Conservation (phyloP, 2,888 invertebrate genomes). For the Deroplatys truncata region DNA sequence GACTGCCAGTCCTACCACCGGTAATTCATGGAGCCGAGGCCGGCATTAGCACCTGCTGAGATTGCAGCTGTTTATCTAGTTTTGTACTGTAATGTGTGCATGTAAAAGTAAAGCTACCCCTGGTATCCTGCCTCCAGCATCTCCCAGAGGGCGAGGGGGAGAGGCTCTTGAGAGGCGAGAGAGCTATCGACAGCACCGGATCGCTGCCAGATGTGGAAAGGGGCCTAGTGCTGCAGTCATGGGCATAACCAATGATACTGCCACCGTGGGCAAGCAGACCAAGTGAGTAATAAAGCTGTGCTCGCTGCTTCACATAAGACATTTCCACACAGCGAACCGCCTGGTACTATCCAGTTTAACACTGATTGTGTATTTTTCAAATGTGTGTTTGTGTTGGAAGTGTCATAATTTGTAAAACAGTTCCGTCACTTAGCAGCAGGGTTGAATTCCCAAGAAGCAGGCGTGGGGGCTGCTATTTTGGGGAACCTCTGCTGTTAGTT, state of each 20-base stretch:
- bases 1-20: constrained; percentile 46
- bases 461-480: constrained; percentile 19
- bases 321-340: neutral
- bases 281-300: constrained; percentile 44
- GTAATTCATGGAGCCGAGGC: constrained; percentile 34
- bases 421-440: constrained; percentile 22
- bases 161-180: constrained; percentile 36
- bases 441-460: constrained; percentile 8
- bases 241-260: constrained; percentile 42
- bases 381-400: constrained; percentile 49
- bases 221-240: constrained; percentile 41
- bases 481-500: neutral
- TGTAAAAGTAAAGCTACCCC: constrained; percentile 7
- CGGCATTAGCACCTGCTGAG: constrained; percentile 4
- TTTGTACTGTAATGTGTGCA: constrained; percentile 5
- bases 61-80: neutral
- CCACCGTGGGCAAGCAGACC: constrained; percentile 43
- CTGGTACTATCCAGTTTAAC: neutral
- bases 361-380: constrained; percentile 19
- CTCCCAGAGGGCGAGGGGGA: constrained; percentile 31
- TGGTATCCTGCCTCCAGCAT: constrained; percentile 26
- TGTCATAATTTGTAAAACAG: constrained; percentile 43
- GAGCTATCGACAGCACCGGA: constrained; percentile 44
- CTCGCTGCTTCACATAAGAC: neutral
- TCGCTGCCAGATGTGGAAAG: constrained; percentile 29